Base-by-base conservation (phyloP, 2,888 invertebrate genomes). In the Encarsia formosa region DNA sequence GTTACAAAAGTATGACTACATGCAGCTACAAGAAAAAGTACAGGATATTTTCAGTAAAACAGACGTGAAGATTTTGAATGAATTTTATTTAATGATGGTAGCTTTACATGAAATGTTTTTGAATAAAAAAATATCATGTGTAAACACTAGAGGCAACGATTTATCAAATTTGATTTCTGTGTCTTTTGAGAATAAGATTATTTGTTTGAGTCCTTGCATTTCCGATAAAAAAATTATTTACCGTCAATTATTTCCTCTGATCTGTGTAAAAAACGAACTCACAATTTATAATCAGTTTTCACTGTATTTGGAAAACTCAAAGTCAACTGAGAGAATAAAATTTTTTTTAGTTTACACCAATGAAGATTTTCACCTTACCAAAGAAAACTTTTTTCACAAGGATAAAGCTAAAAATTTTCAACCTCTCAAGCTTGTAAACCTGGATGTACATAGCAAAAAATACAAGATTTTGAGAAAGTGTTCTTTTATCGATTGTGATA, bases 91-190 rank as follows among this genome's bases (percentile, higher is more conserved):
- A 54, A 58, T 63, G 57, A 57, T 60, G 40, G 46, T 49, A 34
- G 61, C 60, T 46, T 56, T 64, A 54, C 63, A 63, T 59, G 55
- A 57, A 29, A 62, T 61, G 61, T 61, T 60, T 41, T 54, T 56
- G 54, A 32, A 60, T 51, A 54, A 56, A 57, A 57, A 62, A 22
- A 60, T 64, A n/a, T 32, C 55, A 54, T 63, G 56, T 29, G 54
- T 63, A 46, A 63, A 53, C 54, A 59, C 51, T 18, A 22, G 26
- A 35, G 26, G 23, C 5, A 41, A 32, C 19, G 9, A 4, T 34
- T 8, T n/a, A n/a, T 26, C 23, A n/a, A 20, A 41, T 15, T 23
- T 19, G 22, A 49, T 49, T 16, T 20, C 23, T 34, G 11, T 41
- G 3, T 34, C 22, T 34, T 34, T 41, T 18, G 41, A 19, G 9